Conservation (phyloP, 2,888 invertebrate genomes). For the Tetanocera ferruginea region DNA sequence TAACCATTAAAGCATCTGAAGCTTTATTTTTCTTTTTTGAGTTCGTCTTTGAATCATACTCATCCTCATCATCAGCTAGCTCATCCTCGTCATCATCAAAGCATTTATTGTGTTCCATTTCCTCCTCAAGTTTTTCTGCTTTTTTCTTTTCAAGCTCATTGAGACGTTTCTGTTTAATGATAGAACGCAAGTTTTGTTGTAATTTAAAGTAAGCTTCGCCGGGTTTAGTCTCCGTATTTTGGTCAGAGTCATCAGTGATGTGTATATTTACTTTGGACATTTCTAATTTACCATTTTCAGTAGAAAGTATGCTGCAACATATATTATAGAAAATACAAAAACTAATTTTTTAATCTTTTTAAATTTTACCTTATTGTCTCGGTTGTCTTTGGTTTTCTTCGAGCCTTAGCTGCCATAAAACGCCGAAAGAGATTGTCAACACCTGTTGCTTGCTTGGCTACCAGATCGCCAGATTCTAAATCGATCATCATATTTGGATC, state of each 20-base stretch:
- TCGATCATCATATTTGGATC: slow-evolving; percentile 74
- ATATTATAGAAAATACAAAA: not conserved
- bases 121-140: slow-evolving; percentile 60
- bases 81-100: slow-evolving; percentile 66
- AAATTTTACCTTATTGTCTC: slow-evolving; percentile 69
- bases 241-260: slow-evolving; percentile 57
- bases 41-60: not conserved
- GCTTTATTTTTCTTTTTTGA: not conserved
- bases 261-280: slow-evolving; percentile 63
- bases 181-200: slow-evolving; percentile 78
- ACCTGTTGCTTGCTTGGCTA: slow-evolving; percentile 71
- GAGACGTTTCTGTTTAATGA: slow-evolving; percentile 80
- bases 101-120: slow-evolving; percentile 66
- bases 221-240: slow-evolving; percentile 72
- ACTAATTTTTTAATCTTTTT: not conserved
- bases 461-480: slow-evolving; percentile 72
- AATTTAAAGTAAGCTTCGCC: slow-evolving; percentile 80
- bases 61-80: slow-evolving; percentile 57
- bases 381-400: slow-evolving; percentile 73
- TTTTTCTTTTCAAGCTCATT: slow-evolving; percentile 76
- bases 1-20: not conserved
- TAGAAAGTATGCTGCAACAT: slow-evolving; percentile 66
- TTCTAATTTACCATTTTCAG: slow-evolving; percentile 70
- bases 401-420: slow-evolving; percentile 78
- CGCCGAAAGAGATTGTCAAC: slow-evolving; percentile 79